Conservation (phyloP, 1,140 invertebrate species). For the Brachystomella parvula region DNA sequence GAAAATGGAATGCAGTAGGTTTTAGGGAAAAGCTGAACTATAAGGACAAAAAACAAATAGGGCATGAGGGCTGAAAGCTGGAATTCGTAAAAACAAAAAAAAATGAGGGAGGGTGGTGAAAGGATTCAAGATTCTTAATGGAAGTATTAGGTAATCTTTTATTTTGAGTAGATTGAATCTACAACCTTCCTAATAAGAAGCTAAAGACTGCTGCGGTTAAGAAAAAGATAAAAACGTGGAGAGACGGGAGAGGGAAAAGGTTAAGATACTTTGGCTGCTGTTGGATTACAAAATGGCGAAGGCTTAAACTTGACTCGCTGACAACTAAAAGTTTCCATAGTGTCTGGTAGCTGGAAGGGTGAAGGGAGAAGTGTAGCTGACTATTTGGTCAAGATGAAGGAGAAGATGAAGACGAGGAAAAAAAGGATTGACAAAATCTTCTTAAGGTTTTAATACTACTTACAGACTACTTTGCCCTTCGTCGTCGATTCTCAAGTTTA, state of each 20-base stretch:
- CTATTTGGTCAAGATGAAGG: background rate
- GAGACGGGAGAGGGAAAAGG: background rate
- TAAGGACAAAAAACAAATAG: too few species aligned
- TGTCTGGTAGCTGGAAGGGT: background rate
- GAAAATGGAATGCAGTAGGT: too few species aligned
- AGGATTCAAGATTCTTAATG: background rate
- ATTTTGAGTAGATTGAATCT: background rate
- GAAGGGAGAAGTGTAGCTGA: too few species aligned
- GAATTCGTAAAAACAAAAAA: too few species aligned
- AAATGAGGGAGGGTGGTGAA: too few species aligned
- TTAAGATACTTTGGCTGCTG: background rate
- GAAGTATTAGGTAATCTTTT: background rate
- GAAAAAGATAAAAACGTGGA: slow-evolving; percentile 1
- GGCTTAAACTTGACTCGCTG: too few species aligned
- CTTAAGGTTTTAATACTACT: slow-evolving; percentile 10
- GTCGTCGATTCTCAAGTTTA: too few species aligned
- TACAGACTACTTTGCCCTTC: slow-evolving; percentile 1
- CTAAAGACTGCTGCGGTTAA: background rate
- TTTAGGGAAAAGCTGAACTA: too few species aligned
- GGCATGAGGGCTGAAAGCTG: too few species aligned
- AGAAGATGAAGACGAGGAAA: background rate
- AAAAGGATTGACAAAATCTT: slow-evolving; percentile 11
- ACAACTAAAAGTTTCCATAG: too few species aligned
- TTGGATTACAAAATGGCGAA: background rate
- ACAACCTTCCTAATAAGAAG: background rate